phyloP scores from a whole-genome alignment of 2,888 invertebrate genomes.

The Julus scanicus region DNA sequence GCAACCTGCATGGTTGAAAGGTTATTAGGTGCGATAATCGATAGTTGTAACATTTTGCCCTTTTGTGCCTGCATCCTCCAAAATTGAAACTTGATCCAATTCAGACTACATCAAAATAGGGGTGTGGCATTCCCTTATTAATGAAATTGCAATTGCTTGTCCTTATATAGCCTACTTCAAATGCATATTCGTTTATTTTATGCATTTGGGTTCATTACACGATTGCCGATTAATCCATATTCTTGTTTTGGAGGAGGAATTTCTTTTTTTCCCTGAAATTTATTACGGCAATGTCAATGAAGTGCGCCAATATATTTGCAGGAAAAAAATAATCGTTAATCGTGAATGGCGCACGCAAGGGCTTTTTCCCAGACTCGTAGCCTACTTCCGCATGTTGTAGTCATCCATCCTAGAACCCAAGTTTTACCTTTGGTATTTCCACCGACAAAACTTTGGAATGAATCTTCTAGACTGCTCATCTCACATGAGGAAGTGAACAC shows the following conservation, averaged over 20 bases:
- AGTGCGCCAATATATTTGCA: neutral
- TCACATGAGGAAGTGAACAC: neutral
- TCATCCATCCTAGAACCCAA: neutral
- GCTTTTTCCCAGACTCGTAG: neutral
- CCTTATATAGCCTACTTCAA: neutral
- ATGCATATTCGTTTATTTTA: neutral
- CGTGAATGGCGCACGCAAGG: conserved; percentile 11
- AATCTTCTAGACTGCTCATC: neutral
- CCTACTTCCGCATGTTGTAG: neutral
- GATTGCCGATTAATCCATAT: conserved; percentile 7
- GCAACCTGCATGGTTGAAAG: neutral
- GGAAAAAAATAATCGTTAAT: conserved; percentile 41
- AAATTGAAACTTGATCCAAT: neutral
- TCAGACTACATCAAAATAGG: neutral
- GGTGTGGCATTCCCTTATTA: conserved; percentile 36
- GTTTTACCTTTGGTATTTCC: conserved; percentile 17
- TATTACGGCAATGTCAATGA: conserved; percentile 39
- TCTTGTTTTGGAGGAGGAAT: neutral
- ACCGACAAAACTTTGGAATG: neutral
- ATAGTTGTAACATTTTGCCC: conserved; percentile 8
- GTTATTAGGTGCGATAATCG: neutral
- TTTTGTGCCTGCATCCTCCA: conserved; percentile 4
- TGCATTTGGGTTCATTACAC: conserved; percentile 14
- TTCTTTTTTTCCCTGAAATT: neutral
- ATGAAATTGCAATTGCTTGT: neutral